Evolutionary conservation across 2,888 invertebrate species (phyloP).

Genomic region (Drosophila stalkeri): DNA sequence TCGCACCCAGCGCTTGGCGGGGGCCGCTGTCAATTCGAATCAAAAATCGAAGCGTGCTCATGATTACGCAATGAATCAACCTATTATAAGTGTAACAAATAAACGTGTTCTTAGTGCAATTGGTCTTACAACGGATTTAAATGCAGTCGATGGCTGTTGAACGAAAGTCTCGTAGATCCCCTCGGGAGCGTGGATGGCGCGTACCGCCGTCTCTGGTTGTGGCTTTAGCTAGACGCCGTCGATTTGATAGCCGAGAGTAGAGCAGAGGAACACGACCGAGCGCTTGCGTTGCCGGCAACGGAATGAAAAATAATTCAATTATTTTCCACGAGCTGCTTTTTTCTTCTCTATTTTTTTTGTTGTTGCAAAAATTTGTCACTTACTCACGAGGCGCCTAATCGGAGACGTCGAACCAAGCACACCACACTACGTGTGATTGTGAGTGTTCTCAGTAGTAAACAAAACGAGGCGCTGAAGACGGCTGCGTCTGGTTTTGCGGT

Average conservation of each 20-base stretch:
- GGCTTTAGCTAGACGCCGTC: constrained; percentile 19
- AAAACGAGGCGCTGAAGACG: constrained; percentile 49
- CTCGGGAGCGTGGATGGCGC: constrained; percentile 24
- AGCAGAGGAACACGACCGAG: constrained; percentile 58
- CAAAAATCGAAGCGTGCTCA: constrained; percentile 23
- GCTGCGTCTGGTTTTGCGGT: constrained; percentile 36
- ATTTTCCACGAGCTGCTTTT: constrained; percentile 66
- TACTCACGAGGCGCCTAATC: constrained; percentile 50
- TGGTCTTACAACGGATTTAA: constrained; percentile 8
- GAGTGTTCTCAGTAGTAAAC: constrained; percentile 66
- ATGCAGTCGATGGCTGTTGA: constrained; percentile 18
- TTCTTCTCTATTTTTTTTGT: constrained; percentile 12
- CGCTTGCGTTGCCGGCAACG: constrained; percentile 75
- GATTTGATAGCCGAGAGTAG: constrained; percentile 12
- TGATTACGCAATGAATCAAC: constrained; percentile 28
- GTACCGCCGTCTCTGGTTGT: constrained; percentile 39
- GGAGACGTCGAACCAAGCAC: constrained; percentile 23
- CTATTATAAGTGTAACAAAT: constrained; percentile 10
- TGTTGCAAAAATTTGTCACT: constrained; percentile 56
- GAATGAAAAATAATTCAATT: constrained; percentile 80
- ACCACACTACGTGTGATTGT: constrained; percentile 23
- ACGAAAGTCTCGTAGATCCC: constrained; percentile 26
- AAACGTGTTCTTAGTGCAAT: constrained; percentile 2
- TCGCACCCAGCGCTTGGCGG: neutral
- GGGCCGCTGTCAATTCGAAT: constrained; percentile 4